Conservation (phyloP, 2,113 vertebrate genomes). For the Morone saxatilis region DNA sequence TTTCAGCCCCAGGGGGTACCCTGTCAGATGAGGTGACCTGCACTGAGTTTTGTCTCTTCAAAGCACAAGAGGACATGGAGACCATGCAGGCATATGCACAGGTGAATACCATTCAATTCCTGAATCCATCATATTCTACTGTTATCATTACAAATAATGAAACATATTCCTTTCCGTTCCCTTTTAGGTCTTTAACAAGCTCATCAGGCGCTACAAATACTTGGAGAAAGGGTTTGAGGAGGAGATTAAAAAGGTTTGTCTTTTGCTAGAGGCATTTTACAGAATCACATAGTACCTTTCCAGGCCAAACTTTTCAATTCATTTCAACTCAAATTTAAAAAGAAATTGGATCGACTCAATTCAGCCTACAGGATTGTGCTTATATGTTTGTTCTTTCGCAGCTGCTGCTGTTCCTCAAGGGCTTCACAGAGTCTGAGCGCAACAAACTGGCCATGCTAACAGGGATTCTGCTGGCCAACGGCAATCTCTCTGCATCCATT, state of each 20-base stretch:
- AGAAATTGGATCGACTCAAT: not conserved
- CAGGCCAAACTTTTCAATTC: not conserved
- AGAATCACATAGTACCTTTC: not conserved
- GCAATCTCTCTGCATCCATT: constrained; percentile 94
- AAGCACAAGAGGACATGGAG: constrained; percentile 97
- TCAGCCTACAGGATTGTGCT: constrained; percentile 17
- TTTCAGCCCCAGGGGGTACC: constrained; percentile 94
- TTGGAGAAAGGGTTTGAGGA: constrained; percentile 99
- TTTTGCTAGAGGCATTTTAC: not conserved
- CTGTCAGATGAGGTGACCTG: constrained; percentile 95
- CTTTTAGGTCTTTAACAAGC: constrained; percentile 96
- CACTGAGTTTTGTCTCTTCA: constrained; percentile 97
- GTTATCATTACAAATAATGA: constrained; percentile 83
- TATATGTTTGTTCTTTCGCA: constrained; percentile 73
- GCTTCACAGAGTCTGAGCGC: constrained; percentile 96
- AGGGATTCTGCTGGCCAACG: constrained; percentile 95
- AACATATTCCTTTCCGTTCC: not conserved
- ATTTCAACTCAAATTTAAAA: not conserved
- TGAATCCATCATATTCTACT: not conserved
- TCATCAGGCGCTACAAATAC: constrained; percentile 98
- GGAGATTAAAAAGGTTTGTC: constrained; percentile 96
- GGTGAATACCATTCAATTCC: constrained; percentile 76
- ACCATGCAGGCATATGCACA: constrained; percentile 99
- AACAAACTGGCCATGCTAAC: constrained; percentile 99
- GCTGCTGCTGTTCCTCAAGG: constrained; percentile 97